A percentile compares a stretch with the other conserved stretches of the same genome.
phyloP scores from a whole-genome alignment of 1,140 invertebrate species.

The Gryon sp. region DNA sequence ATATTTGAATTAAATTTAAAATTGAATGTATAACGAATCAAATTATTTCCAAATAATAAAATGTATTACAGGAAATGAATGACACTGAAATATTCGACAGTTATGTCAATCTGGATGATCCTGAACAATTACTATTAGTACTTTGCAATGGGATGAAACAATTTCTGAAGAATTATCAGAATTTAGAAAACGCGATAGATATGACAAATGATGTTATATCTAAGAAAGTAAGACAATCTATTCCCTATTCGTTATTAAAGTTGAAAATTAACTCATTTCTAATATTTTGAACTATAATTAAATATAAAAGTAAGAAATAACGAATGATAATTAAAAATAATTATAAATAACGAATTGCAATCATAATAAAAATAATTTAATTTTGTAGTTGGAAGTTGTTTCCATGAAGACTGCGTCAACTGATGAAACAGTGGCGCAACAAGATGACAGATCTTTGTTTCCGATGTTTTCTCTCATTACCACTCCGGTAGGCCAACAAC shows the following conservation, averaged over 20 bases:
- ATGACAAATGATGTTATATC: constrained; percentile 45
- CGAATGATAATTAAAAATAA: neutral
- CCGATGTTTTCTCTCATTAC: constrained; percentile 69
- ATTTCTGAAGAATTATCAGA: constrained; percentile 67
- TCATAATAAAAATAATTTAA: neutral
- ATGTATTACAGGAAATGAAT: constrained; percentile 70
- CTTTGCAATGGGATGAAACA: constrained; percentile 74
- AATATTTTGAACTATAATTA: too few species aligned
- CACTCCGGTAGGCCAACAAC: constrained; percentile 64
- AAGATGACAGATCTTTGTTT: constrained; percentile 69
- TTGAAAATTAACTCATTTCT: too few species aligned
- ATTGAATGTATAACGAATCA: too few species aligned
- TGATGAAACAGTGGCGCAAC: constrained; percentile 30
- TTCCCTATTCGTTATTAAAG: too few species aligned
- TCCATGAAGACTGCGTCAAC: constrained; percentile 65
- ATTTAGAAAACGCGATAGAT: constrained; percentile 66
- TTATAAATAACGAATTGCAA: constrained; percentile 4
- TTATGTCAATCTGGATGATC: constrained; percentile 71
- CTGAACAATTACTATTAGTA: constrained; percentile 73
- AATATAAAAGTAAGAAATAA: too few species aligned
- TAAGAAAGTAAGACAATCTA: constrained; percentile 62
- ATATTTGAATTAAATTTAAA: neutral
- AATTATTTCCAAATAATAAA: too few species aligned
- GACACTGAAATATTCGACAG: constrained; percentile 72
- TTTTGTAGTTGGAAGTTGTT: constrained; percentile 67